phyloP scores from a whole-genome alignment of 2,888 invertebrate species.

The Lymantria dispar region DNA sequence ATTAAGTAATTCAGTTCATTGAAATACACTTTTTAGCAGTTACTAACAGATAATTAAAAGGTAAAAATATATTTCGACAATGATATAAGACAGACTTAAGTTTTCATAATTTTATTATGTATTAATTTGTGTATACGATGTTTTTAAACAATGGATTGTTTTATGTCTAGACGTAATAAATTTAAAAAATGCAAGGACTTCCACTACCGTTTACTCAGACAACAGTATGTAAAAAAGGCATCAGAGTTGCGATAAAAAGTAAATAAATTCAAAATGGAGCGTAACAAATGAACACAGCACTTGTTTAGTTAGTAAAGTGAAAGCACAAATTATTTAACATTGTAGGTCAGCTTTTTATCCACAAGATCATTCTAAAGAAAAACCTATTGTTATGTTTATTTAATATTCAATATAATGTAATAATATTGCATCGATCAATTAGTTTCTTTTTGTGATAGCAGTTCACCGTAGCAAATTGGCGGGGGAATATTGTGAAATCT shows the following conservation, averaged over 20 bases:
- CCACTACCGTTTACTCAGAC: too few species aligned
- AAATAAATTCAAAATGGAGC: neutral
- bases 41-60: neutral
- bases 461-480: conserved; percentile 25
- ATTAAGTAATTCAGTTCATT: neutral
- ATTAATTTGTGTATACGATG: too few species aligned
- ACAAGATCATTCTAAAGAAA: conserved; percentile 9
- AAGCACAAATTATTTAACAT: conserved; percentile 17
- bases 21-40: neutral
- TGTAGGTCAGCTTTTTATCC: conserved; percentile 21
- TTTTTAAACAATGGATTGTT: too few species aligned
- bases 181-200: too few species aligned
- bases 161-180: too few species aligned
- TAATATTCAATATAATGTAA: conserved; percentile 16
- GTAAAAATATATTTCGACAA: neutral
- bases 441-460: conserved; percentile 12
- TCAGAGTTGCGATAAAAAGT: too few species aligned
- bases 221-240: too few species aligned
- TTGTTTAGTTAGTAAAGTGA: neutral
- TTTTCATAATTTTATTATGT: too few species aligned
- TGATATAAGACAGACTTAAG: too few species aligned
- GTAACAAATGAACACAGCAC: neutral
- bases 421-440: conserved; percentile 14
- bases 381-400: conserved; percentile 20
- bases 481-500: conserved; percentile 9